These are phyloP conservation scores for Eurosta solidaginis DNA, from an alignment of 1,140 invertebrate species.

Conservation along the genomic window DNA sequence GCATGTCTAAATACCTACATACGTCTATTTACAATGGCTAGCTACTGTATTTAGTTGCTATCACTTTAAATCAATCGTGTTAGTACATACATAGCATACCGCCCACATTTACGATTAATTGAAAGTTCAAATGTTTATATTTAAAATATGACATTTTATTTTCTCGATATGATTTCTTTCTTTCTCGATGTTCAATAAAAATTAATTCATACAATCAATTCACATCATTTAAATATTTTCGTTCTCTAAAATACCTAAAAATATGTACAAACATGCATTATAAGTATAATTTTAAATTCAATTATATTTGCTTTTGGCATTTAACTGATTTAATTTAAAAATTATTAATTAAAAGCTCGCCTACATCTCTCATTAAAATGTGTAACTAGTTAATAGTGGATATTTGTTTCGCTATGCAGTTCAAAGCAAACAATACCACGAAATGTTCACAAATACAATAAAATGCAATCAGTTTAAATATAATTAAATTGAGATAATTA, in stretches of 20 bases:
- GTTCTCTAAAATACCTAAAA: conserved; percentile 13
- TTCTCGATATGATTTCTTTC: conserved; percentile 12
- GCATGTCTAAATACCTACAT: background rate
- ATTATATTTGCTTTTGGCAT: conserved; percentile 14
- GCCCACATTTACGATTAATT: background rate
- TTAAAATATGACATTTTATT: conserved; percentile 27
- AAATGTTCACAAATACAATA: background rate
- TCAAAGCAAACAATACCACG: background rate
- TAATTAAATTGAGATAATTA: background rate
- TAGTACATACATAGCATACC: background rate
- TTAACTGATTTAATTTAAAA: background rate
- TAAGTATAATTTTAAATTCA: conserved; percentile 7
- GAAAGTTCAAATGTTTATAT: background rate
- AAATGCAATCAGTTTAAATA: background rate
- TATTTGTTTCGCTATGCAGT: background rate
- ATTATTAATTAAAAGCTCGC: background rate
- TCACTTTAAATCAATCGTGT: background rate
- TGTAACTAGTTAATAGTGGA: background rate
- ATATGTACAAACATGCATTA: conserved; percentile 15
- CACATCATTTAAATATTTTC: conserved; percentile 26
- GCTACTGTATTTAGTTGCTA: background rate
- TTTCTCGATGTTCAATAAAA: conserved; percentile 12
- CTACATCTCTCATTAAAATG: background rate
- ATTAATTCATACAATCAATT: conserved; percentile 19
- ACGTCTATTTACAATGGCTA: background rate